These are phyloP conservation scores for Clupea harengus DNA, from an alignment of 2,113 vertebrate genomes.

Conservation along the genomic window DNA sequence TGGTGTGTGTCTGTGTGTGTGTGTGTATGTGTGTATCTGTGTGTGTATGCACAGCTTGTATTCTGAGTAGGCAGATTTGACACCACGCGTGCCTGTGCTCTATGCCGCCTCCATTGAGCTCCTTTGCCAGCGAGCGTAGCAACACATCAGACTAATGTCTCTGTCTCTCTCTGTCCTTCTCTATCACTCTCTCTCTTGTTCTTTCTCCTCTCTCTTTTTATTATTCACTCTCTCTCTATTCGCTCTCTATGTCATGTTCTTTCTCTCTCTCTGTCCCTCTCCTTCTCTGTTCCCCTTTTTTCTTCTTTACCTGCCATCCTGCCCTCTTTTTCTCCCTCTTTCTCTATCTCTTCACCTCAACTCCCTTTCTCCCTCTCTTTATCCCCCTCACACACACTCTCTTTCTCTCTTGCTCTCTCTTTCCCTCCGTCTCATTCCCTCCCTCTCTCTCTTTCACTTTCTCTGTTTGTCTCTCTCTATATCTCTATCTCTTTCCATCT, in stretches of 20 bases:
- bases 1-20: too few relatives aligned
- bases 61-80: neutral
- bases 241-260: neutral
- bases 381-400: too few relatives aligned
- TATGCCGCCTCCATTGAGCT: neutral
- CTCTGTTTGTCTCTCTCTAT: neutral
- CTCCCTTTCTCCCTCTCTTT: neutral
- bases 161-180: neutral
- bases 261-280: neutral
- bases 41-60: neutral
- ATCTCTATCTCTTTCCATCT: too few relatives aligned
- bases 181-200: neutral
- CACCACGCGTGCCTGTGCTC: neutral
- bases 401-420: neutral
- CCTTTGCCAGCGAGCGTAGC: neutral
- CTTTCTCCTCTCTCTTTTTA: neutral
- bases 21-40: neutral
- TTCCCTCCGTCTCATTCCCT: neutral
- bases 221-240: neutral
- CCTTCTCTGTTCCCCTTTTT: neutral
- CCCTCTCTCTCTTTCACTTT: neutral
- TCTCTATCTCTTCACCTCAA: neutral
- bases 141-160: neutral
- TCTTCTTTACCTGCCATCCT: too few relatives aligned
- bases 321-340: neutral